These are phyloP conservation scores for Hyperoplus lanceolatus DNA, from an alignment of 2,797 vertebrate species.

Conservation along the genomic window DNA sequence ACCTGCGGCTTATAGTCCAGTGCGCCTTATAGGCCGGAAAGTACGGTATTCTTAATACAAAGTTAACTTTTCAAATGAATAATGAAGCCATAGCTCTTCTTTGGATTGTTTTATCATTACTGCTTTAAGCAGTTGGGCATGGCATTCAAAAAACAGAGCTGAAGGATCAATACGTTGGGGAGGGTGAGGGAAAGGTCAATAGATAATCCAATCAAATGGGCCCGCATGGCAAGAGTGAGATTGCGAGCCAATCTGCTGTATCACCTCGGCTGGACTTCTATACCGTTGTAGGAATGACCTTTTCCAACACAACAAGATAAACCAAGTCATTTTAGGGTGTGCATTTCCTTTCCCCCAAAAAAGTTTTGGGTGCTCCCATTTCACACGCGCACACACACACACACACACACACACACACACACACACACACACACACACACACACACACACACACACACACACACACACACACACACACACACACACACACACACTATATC, in stretches of 20 bases:
- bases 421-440: conserved; percentile 28
- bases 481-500: conserved; percentile 35
- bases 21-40: no score
- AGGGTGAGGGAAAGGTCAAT: conserved; percentile 64
- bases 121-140: conserved; percentile 26
- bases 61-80: conserved; percentile 6
- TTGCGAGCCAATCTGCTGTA: conserved; percentile 49
- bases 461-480: conserved; percentile 28
- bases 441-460: conserved; percentile 28
- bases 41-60: not conserved
- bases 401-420: conserved; percentile 28
- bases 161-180: conserved; percentile 48
- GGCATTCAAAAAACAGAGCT: conserved; percentile 28
- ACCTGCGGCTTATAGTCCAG: no score
- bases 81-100: not conserved
- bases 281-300: conserved; percentile 52
- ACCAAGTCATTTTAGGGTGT: conserved; percentile 24
- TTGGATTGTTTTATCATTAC: conserved; percentile 25
- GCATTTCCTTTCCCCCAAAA: not conserved
- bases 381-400: conserved; percentile 34
- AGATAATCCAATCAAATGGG: conserved; percentile 62
- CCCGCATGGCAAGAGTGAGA: conserved; percentile 33
- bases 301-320: conserved; percentile 48
- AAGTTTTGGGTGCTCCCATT: conserved; percentile 50
- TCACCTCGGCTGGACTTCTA: conserved; percentile 46